These are phyloP conservation scores for Dinomys branickii DNA, from an alignment of 2,113 vertebrate species.

Conservation along the genomic window DNA sequence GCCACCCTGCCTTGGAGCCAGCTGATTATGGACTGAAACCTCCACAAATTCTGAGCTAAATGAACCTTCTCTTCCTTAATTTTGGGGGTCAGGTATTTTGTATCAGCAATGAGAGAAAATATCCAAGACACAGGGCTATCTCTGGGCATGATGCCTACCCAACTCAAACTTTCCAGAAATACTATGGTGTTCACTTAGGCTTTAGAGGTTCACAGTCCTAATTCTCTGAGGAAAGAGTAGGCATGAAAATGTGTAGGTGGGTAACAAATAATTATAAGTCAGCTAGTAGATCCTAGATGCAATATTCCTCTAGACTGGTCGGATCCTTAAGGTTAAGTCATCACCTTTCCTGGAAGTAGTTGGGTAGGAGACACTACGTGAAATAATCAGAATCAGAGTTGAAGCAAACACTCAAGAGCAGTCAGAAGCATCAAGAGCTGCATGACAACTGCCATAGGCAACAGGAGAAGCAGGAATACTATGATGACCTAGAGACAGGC, in stretches of 20 bases:
- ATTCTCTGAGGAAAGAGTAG: slow-evolving; percentile 53
- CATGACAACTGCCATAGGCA: not conserved
- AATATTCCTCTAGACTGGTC: not conserved
- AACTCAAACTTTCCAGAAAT: slow-evolving; percentile 70
- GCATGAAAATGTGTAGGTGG: slow-evolving; percentile 62
- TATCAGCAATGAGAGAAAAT: not conserved
- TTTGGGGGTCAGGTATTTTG: not conserved
- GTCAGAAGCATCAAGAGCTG: not conserved
- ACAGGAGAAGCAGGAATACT: not conserved
- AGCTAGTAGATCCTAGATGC: slow-evolving; percentile 58
- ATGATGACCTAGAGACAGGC: not conserved
- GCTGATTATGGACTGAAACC: not conserved
- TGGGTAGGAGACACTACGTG: not conserved
- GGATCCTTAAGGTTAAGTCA: slow-evolving; percentile 38
- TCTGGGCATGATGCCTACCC: slow-evolving; percentile 53
- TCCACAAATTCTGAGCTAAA: not conserved
- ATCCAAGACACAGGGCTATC: not conserved
- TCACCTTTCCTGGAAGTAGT: slow-evolving; percentile 61
- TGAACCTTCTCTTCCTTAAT: not conserved
- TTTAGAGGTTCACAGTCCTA: slow-evolving; percentile 46
- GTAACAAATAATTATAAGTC: slow-evolving; percentile 72
- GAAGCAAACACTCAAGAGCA: slow-evolving; percentile 47
- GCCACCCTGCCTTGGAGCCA: not conserved
- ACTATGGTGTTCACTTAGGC: slow-evolving; percentile 33
- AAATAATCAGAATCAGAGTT: not conserved